A percentile compares a stretch with the other conserved stretches of the same genome.
These are phyloP conservation scores for Leucophenga montana DNA, from an alignment of 2,888 invertebrate species.

Conservation along the genomic window DNA sequence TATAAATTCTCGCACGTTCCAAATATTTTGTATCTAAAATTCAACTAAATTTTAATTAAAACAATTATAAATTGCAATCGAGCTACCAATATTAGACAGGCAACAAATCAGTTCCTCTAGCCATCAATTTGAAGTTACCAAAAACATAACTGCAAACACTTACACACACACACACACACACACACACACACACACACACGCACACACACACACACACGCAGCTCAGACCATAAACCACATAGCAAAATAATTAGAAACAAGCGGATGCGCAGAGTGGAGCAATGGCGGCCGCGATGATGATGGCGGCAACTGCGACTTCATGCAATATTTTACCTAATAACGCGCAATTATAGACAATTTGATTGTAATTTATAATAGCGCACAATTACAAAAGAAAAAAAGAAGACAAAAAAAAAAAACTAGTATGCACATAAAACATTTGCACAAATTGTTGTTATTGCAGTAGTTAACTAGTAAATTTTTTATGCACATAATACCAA, in stretches of 20 bases:
- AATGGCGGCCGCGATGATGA: not conserved
- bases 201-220: not conserved
- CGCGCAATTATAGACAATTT: conserved; percentile 62
- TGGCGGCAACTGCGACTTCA: conserved; percentile 38
- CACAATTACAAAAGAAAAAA: conserved; percentile 32
- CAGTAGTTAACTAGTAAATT: too few species aligned
- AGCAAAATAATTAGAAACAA: conserved; percentile 1
- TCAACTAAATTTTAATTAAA: too few species aligned
- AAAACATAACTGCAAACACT: not conserved
- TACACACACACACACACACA: not conserved
- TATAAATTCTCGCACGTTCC: too few species aligned
- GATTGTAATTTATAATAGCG: conserved; percentile 55
- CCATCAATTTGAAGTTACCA: too few species aligned
- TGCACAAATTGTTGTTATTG: too few species aligned
- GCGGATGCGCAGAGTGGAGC: conserved; percentile 3
- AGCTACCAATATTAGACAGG: too few species aligned
- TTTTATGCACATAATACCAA: too few species aligned
- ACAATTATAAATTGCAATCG: too few species aligned
- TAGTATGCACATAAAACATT: too few species aligned
- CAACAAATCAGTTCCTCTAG: too few species aligned
- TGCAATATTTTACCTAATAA: conserved; percentile 58
- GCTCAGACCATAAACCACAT: not conserved
- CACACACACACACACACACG: not conserved
- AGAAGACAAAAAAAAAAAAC: too few species aligned
- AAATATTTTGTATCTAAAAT: too few species aligned